Conservation (phyloP, 2,888 invertebrate genomes). For the Hemistola chrysoprasaria region DNA sequence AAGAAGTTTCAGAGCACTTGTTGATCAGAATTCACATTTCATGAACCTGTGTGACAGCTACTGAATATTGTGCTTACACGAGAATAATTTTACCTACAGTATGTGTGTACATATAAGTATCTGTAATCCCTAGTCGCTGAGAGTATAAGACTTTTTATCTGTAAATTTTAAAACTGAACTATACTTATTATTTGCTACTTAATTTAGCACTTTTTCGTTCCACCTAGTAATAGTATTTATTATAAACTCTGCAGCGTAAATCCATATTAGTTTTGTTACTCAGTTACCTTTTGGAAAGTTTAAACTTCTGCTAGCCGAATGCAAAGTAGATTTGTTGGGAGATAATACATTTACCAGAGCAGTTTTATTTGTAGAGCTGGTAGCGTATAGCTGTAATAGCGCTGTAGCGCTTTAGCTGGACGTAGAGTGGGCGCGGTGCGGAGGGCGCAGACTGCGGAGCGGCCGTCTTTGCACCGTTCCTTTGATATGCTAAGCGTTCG, state of each 20-base stretch:
- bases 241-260: no score
- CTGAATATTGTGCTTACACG: neutral
- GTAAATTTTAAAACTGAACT: no score
- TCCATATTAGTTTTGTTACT: no score
- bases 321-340: conserved; percentile 17
- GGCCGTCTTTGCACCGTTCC: conserved; percentile 36
- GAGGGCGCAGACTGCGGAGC: conserved; percentile 29
- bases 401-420: conserved; percentile 20
- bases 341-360: conserved; percentile 19
- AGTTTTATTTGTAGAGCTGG: conserved; percentile 12
- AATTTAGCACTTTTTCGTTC: no score
- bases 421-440: conserved; percentile 9
- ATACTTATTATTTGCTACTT: no score
- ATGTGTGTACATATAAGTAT: conserved; percentile 3
- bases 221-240: no score
- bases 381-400: no score
- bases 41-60: neutral
- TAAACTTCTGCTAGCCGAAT: conserved; percentile 10
- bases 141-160: no score
- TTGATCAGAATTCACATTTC: conserved; percentile 37
- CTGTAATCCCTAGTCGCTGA: no score
- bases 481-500: conserved; percentile 60
- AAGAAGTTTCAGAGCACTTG: conserved; percentile 40
- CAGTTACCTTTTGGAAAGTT: no score
- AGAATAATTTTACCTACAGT: neutral